A percentile compares a stretch with the other conserved stretches of the same genome.
Conservation (phyloP, 2,797 vertebrate species). For the Lophius americanus region DNA sequence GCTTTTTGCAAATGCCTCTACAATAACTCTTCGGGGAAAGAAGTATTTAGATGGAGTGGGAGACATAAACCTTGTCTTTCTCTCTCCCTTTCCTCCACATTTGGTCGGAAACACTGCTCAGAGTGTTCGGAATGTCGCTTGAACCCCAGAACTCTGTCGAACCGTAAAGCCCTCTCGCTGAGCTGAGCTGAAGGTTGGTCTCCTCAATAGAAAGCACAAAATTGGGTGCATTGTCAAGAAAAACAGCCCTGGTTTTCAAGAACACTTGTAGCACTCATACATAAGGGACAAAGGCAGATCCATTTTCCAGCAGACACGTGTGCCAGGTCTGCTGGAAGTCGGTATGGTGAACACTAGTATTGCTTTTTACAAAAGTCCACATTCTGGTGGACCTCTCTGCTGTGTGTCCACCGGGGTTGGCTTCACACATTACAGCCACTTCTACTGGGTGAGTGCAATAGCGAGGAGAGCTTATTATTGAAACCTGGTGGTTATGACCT, state of each 20-base stretch:
- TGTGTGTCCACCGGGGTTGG: slow-evolving; percentile 9
- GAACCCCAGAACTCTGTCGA: neutral
- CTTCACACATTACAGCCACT: slow-evolving; percentile 43
- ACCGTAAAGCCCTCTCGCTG: slow-evolving; percentile 21
- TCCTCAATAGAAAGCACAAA: slow-evolving; percentile 26
- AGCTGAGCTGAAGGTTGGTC: slow-evolving; percentile 22
- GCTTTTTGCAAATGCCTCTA: neutral
- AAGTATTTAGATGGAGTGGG: neutral
- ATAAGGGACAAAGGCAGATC: slow-evolving; percentile 7
- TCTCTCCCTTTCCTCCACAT: slow-evolving; percentile 9
- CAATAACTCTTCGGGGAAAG: slow-evolving; percentile 11
- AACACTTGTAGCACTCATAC: slow-evolving; percentile 14
- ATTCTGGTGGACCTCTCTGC: slow-evolving; percentile 8
- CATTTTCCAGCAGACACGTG: slow-evolving; percentile 13
- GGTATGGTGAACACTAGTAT: neutral
- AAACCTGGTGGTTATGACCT: slow-evolving; percentile 64
- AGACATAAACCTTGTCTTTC: slow-evolving; percentile 26
- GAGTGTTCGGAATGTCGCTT: slow-evolving; percentile 19
- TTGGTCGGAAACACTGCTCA: slow-evolving; percentile 30
- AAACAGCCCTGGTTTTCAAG: slow-evolving; percentile 13
- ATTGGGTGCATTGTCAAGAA: slow-evolving; percentile 22
- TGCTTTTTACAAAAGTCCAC: neutral
- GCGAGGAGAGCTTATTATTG: slow-evolving; percentile 58
- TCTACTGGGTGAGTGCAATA: slow-evolving; percentile 39
- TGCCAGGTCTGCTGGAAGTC: neutral